phyloP scores from a whole-genome alignment of 2,113 vertebrate genomes.

The Anoura caudifer region DNA sequence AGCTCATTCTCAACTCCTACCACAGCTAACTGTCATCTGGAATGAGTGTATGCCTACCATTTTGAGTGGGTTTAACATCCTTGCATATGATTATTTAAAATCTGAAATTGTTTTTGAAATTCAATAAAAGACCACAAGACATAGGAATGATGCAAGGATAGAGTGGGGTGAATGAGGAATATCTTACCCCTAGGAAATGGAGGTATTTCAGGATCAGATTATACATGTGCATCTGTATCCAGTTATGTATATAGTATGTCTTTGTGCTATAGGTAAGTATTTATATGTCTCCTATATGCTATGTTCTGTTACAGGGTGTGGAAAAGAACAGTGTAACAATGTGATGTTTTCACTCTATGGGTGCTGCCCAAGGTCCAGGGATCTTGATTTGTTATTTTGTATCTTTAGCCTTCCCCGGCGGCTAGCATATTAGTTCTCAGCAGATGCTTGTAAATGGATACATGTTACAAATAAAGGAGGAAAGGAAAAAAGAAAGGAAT shows the following conservation, averaged over 20 bases:
- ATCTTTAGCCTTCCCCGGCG: neutral
- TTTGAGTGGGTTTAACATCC: slow-evolving; percentile 44
- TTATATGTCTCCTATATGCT: neutral
- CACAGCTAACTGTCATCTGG: neutral
- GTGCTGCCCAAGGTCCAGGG: neutral
- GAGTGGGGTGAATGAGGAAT: neutral
- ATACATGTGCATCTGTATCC: neutral
- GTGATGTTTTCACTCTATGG: neutral
- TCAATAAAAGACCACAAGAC: slow-evolving; percentile 38
- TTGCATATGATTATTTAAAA: slow-evolving; percentile 49
- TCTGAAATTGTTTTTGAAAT: neutral
- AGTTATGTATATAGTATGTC: neutral
- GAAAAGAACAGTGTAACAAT: neutral
- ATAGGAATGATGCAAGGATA: slow-evolving; percentile 22
- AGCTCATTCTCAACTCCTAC: slow-evolving; percentile 32
- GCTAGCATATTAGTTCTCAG: neutral
- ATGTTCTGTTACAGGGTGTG: neutral
- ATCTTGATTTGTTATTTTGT: neutral
- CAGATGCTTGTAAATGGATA: neutral
- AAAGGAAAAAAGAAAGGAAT: neutral
- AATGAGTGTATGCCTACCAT: neutral
- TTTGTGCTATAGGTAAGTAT: neutral
- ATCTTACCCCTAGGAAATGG: neutral
- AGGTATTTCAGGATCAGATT: neutral
- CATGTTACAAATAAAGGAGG: neutral